These are phyloP conservation scores for Vombatus ursinus DNA, from an alignment of 2,113 vertebrate species.

Conservation along the genomic window DNA sequence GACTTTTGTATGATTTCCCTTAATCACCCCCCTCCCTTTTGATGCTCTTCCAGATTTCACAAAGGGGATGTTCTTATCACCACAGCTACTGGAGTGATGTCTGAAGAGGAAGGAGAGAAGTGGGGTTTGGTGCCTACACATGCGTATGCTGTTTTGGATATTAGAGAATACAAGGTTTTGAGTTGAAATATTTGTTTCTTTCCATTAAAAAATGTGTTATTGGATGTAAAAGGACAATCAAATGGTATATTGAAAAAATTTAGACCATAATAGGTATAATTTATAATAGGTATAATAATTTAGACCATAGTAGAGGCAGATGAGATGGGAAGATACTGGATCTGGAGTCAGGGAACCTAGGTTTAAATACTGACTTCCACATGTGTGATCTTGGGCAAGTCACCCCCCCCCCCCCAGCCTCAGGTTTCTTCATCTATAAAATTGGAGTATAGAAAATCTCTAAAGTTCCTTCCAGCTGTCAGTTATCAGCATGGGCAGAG, in stretches of 20 bases:
- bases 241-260: background rate
- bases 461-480: background rate
- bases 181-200: slow-evolving; percentile 17
- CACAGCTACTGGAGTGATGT: slow-evolving; percentile 97
- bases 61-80: slow-evolving; percentile 97
- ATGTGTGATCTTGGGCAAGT: background rate
- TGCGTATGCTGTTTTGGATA: slow-evolving; percentile 97
- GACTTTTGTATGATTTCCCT: background rate
- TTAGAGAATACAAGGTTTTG: slow-evolving; percentile 94
- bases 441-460: background rate
- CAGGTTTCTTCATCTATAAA: background rate
- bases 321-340: background rate
- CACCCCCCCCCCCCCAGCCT: background rate
- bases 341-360: background rate
- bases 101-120: slow-evolving; percentile 96
- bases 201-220: background rate
- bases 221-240: background rate
- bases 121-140: slow-evolving; percentile 99
- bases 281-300: no score
- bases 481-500: background rate
- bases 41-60: slow-evolving; percentile 89
- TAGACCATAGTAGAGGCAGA: background rate
- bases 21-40: background rate
- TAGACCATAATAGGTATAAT: background rate
- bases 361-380: background rate